Conservation (phyloP, 2,888 invertebrate species). For the Caenorhabditis wallacei region DNA sequence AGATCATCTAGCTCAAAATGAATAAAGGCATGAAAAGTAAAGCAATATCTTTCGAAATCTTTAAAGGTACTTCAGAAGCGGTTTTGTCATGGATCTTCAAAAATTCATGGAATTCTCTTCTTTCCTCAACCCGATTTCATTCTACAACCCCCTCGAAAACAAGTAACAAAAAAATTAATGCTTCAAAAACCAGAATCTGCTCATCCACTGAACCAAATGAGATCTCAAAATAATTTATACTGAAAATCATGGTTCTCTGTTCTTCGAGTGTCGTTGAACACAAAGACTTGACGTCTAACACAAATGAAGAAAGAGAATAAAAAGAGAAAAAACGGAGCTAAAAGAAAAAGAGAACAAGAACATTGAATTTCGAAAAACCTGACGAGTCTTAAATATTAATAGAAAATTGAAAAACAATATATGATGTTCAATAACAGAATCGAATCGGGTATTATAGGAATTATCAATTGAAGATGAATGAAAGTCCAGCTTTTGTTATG, state of each 20-base stretch:
- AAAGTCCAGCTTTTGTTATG: conserved; percentile 22
- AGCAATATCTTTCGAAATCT: neutral
- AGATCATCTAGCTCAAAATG: neutral
- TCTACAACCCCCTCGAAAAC: conserved; percentile 25
- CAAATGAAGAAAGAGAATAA: neutral
- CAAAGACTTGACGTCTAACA: conserved; percentile 27
- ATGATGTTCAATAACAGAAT: neutral
- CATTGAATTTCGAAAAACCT: conserved; percentile 13
- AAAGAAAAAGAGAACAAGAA: neutral
- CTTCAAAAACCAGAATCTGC: conserved; percentile 20
- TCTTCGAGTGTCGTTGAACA: conserved; percentile 16
- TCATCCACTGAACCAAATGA: neutral
- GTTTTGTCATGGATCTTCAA: conserved; percentile 11
- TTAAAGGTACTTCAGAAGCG: neutral
- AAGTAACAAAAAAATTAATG: conserved; percentile 28
- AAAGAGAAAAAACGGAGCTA: neutral
- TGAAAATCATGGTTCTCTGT: conserved; percentile 10
- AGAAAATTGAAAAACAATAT: conserved; percentile 21
- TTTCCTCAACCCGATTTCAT: conserved; percentile 16
- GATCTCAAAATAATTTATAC: conserved; percentile 20
- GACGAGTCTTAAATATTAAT: conserved; percentile 14
- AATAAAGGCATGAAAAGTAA: neutral
- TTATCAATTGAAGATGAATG: conserved; percentile 7
- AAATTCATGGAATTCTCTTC: conserved; percentile 40
- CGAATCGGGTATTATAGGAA: conserved; percentile 14